phyloP scores from a whole-genome alignment of 2,888 invertebrate genomes.

The Thyatira batis region DNA sequence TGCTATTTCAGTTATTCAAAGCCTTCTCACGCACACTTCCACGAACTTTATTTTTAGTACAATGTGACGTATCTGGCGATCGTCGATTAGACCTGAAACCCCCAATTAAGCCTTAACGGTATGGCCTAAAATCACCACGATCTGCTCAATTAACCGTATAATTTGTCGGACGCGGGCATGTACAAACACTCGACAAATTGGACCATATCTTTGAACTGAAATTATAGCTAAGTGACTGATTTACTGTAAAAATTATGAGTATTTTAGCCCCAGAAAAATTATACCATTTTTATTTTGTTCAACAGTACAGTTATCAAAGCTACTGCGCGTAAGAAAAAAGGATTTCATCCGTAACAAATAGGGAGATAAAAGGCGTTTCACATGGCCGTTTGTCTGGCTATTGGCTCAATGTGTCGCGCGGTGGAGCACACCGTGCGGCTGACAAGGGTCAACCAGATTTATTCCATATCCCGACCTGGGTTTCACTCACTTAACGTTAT shows the following conservation, averaged over 20 bases:
- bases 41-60: slow-evolving; percentile 75
- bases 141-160: slow-evolving; percentile 55
- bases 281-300: neutral
- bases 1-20: slow-evolving; percentile 59
- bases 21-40: slow-evolving; percentile 70
- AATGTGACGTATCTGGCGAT: slow-evolving; percentile 65
- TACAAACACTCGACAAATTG: slow-evolving; percentile 50
- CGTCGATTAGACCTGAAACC: slow-evolving; percentile 61
- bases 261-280: neutral
- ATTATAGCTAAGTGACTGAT: slow-evolving; percentile 46
- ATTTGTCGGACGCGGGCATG: slow-evolving; percentile 37
- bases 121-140: slow-evolving; percentile 55
- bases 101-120: slow-evolving; percentile 63
- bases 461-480: slow-evolving; percentile 17
- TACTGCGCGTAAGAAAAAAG: slow-evolving; percentile 7
- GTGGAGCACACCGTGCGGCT: slow-evolving; percentile 17
- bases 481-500: slow-evolving; percentile 24
- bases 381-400: slow-evolving; percentile 32
- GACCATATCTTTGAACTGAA: slow-evolving; percentile 35
- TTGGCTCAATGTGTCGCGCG: slow-evolving; percentile 32
- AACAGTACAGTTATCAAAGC: neutral
- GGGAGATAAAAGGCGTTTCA: slow-evolving; percentile 28
- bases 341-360: slow-evolving; percentile 20
- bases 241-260: slow-evolving; percentile 14
- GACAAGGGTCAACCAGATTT: slow-evolving; percentile 41